Percentiles rank a stretch among this genome's conserved stretches.
Evolutionary conservation across 1,140 invertebrate species (phyloP).

Genomic region (Spodoptera litura): DNA sequence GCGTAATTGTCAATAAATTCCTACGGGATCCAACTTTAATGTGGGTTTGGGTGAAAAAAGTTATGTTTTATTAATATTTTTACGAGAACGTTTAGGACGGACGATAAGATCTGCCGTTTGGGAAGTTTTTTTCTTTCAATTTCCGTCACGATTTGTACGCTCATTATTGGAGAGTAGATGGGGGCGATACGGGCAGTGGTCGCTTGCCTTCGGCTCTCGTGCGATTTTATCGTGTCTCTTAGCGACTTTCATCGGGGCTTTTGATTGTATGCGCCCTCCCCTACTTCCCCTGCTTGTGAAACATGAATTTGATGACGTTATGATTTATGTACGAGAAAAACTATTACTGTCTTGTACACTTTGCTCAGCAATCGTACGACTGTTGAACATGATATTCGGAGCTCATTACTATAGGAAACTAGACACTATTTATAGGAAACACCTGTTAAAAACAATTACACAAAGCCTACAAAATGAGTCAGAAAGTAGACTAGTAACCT

Average conservation of each 20-base stretch:
- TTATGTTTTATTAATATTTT: constrained; percentile 87
- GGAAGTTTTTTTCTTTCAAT: constrained; percentile 85
- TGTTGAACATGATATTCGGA: too few species aligned
- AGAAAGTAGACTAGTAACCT: too few species aligned
- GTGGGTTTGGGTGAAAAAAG: constrained; percentile 86
- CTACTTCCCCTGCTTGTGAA: constrained; percentile 70
- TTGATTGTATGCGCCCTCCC: constrained; percentile 72
- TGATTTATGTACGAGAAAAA: constrained; percentile 72
- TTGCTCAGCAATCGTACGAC: too few species aligned
- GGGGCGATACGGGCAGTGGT: constrained; percentile 84
- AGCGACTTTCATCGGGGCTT: constrained; percentile 82
- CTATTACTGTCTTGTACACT: not conserved
- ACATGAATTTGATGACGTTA: constrained; percentile 78
- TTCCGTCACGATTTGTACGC: constrained; percentile 85
- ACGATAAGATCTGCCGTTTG: constrained; percentile 81
- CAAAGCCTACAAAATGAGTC: too few species aligned
- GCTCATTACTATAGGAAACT: too few species aligned
- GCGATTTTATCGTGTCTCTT: constrained; percentile 81
- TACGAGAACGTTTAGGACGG: constrained; percentile 84
- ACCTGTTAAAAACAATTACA: too few species aligned
- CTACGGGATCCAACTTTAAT: constrained; percentile 84
- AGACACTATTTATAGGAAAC: too few species aligned
- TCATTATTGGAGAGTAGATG: constrained; percentile 83
- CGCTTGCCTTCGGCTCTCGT: constrained; percentile 75
- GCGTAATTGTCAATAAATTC: constrained; percentile 86